These are phyloP conservation scores for Plebejus argus DNA, from an alignment of 2,888 invertebrate species.

Conservation along the genomic window DNA sequence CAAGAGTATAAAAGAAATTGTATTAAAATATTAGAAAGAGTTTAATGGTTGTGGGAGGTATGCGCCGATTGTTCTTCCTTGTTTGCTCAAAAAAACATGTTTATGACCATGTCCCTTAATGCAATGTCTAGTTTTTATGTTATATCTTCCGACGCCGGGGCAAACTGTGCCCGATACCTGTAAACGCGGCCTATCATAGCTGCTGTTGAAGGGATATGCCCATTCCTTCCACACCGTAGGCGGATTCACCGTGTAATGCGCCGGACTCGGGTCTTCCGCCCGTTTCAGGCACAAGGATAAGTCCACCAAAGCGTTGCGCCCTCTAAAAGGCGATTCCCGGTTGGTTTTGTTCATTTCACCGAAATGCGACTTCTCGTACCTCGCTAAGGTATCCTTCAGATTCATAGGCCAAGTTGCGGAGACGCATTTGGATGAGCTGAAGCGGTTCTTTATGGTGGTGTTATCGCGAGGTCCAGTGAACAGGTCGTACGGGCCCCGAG, in stretches of 20 bases:
- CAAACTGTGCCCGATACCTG: conserved; percentile 62
- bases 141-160: conserved; percentile 71
- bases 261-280: conserved; percentile 77
- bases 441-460: conserved; percentile 77
- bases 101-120: conserved; percentile 62
- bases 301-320: conserved; percentile 73
- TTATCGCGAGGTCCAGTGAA: conserved; percentile 76
- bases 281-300: conserved; percentile 70
- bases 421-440: conserved; percentile 54
- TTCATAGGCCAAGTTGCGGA: conserved; percentile 67
- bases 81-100: conserved; percentile 63
- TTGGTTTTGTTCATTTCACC: conserved; percentile 69
- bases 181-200: conserved; percentile 63
- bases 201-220: conserved; percentile 62
- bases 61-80: conserved; percentile 62
- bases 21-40: conserved; percentile 52
- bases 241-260: conserved; percentile 58
- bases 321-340: conserved; percentile 58
- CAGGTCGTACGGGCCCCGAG: conserved; percentile 67
- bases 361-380: conserved; percentile 57
- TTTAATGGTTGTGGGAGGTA: conserved; percentile 61
- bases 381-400: conserved; percentile 58
- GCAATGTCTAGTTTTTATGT: conserved; percentile 46
- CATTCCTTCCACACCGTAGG: conserved; percentile 53
- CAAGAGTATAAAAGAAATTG: not conserved